Base-by-base conservation (phyloP, 2,888 invertebrate species). In the Tipula confusa region DNA sequence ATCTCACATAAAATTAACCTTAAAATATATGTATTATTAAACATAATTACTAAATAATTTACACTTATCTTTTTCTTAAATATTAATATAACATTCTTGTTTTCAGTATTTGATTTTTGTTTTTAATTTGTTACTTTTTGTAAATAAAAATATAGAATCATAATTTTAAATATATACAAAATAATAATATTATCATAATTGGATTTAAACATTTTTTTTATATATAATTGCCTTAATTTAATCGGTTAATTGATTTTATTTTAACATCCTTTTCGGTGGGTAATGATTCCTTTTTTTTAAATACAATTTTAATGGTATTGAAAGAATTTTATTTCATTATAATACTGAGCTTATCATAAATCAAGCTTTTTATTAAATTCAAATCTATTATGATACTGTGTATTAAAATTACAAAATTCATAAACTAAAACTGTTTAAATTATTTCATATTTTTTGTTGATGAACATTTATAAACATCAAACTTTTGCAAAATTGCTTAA, bases 1-100 rank as follows among this genome's bases (percentile, higher is more conserved):
- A 64, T 64, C 64, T 64, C 24, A 64, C 24, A 64, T 64, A 64
- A 64, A 64, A 64, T 64, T 64, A 64, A 64, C 24, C 64, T 64
- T 64, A 64, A 24, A 64, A 9, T 64, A n/a, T n/a, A n/a, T n/a
- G n/a, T n/a, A 64, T 24, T 64, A 64, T 13, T 64, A 24, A 64
- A 24, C 64, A 24, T 64, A 24, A 24, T 64, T 64, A 64, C 64
- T 64, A 64, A 64, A 64, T 64, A 64, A 64, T 64, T 64, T 64
- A 64, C 64, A 64, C 64, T 64, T 64, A 64, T 64, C 64, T 24
- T 64, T 64, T 64, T 64, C 64, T 64, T 64, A 64, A 64, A 64
- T 64, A 64, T 64, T 64, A 64, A 64, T 64, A 64, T 64, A 64
- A 64, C 64, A 64, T 64, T 64, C 64, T 64, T 64, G 24, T 64